phyloP scores from a whole-genome alignment of 2,113 vertebrate genomes.

The Cyprinodon tularosa region DNA sequence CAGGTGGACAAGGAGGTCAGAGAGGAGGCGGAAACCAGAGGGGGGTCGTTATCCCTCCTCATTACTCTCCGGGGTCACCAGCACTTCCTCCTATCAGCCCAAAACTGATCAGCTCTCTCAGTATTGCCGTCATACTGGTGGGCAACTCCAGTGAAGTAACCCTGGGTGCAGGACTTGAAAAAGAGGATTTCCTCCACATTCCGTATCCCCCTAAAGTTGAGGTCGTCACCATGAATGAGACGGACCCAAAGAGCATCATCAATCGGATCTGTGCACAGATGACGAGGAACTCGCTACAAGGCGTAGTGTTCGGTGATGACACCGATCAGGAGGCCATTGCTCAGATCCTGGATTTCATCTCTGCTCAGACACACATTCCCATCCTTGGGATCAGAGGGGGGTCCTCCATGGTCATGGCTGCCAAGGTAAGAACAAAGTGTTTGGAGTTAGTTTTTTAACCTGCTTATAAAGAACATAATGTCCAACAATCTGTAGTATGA shows the following conservation, averaged over 20 bases:
- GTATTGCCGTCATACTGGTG: constrained; percentile 96
- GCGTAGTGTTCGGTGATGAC: constrained; percentile 97
- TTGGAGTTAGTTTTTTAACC: no score
- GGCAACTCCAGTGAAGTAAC: constrained; percentile 97
- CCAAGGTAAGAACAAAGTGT: constrained; percentile 87
- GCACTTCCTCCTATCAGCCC: constrained; percentile 63
- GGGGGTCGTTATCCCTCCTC: constrained; percentile 73
- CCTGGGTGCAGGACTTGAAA: constrained; percentile 93
- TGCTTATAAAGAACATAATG: neutral
- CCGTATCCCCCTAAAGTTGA: constrained; percentile 95
- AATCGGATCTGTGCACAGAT: constrained; percentile 95
- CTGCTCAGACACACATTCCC: constrained; percentile 96
- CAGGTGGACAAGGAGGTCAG: constrained; percentile 51
- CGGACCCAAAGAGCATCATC: constrained; percentile 98
- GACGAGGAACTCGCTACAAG: constrained; percentile 94
- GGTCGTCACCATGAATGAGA: constrained; percentile 97
- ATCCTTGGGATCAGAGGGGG: constrained; percentile 98
- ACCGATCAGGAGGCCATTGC: constrained; percentile 99
- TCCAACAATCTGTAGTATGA: neutral
- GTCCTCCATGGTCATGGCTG: constrained; percentile 99
- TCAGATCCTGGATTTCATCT: constrained; percentile 99
- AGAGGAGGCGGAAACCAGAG: constrained; percentile 65
- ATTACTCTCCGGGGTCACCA: constrained; percentile 69
- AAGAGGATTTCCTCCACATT: constrained; percentile 98
- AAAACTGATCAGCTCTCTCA: constrained; percentile 83